Evolutionary conservation across 2,888 invertebrate genomes (phyloP).

Genomic region (Graphium colonna): DNA sequence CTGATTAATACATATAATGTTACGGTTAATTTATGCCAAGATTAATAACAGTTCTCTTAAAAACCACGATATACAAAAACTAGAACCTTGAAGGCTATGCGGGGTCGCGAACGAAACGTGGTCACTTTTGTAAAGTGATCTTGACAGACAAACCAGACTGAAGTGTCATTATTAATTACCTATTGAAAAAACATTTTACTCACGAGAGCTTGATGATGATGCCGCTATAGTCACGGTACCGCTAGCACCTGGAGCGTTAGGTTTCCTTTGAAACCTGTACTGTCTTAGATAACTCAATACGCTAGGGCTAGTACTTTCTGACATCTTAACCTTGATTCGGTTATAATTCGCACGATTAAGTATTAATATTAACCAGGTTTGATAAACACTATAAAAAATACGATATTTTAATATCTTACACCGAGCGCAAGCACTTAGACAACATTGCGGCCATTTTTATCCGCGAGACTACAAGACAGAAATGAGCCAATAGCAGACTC

Average conservation of each 20-base stretch:
- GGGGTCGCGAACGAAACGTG: slow-evolving; percentile 44
- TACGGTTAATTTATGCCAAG: not conserved
- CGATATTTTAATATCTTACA: slow-evolving; percentile 47
- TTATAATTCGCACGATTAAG: slow-evolving; percentile 16
- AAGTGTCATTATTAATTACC: slow-evolving; percentile 39
- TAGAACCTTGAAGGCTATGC: slow-evolving; percentile 37
- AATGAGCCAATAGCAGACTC: slow-evolving; percentile 41
- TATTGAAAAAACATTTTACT: slow-evolving; percentile 40
- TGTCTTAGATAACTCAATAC: slow-evolving; percentile 83
- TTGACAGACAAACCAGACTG: slow-evolving; percentile 36
- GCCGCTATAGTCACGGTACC: slow-evolving; percentile 56
- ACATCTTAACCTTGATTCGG: slow-evolving; percentile 50
- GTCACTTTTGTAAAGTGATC: slow-evolving; percentile 28
- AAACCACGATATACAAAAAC: slow-evolving; percentile 24
- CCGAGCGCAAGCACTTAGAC: slow-evolving; percentile 53
- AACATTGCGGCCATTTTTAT: slow-evolving; percentile 76
- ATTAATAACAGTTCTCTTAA: slow-evolving; percentile 1
- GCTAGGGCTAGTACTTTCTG: slow-evolving; percentile 76
- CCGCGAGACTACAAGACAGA: slow-evolving; percentile 58
- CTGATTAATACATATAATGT: too few species aligned
- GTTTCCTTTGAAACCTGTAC: slow-evolving; percentile 85
- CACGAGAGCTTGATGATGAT: slow-evolving; percentile 60
- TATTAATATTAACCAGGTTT: not conserved
- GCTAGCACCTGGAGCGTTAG: slow-evolving; percentile 56
- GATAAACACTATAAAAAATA: slow-evolving; percentile 38